These are phyloP conservation scores for Lacanobia wlatinum DNA, from an alignment of 2,888 invertebrate genomes.

Conservation along the genomic window DNA sequence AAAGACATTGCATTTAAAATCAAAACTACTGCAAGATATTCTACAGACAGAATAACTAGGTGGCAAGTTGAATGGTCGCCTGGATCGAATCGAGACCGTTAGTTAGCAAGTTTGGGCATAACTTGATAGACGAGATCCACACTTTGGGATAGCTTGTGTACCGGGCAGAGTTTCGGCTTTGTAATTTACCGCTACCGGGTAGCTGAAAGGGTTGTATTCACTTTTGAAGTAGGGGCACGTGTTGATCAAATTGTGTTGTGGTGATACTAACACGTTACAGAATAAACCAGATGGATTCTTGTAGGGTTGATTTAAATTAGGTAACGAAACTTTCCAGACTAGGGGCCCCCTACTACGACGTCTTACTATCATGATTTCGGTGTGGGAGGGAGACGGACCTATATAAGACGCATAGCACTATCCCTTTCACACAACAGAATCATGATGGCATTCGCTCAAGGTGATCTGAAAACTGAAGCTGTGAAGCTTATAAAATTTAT, in stretches of 20 bases:
- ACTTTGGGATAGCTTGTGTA: constrained; percentile 49
- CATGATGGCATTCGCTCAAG: no score
- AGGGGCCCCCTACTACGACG: no score
- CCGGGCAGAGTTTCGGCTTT: constrained; percentile 40
- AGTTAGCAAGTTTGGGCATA: constrained; percentile 62
- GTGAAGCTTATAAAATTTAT: no score
- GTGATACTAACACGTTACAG: not conserved
- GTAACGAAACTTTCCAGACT: not conserved
- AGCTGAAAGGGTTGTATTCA: constrained; percentile 28
- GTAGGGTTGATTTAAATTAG: not conserved
- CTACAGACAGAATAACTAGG: constrained; percentile 30
- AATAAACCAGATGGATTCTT: no score
- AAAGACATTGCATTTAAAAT: constrained; percentile 10
- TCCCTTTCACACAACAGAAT: no score
- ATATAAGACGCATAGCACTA: no score
- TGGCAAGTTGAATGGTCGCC: constrained; percentile 58
- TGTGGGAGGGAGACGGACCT: no score
- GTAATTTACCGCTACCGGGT: constrained; percentile 36
- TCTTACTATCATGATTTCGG: no score
- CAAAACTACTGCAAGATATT: constrained; percentile 24
- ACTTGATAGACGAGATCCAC: constrained; percentile 57
- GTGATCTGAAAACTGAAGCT: no score
- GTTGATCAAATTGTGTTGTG: constrained; percentile 30
- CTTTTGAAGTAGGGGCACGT: constrained; percentile 31
- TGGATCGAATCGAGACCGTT: constrained; percentile 51